Conservation (phyloP, 2,797 vertebrate species). For the Octomys mimax region DNA sequence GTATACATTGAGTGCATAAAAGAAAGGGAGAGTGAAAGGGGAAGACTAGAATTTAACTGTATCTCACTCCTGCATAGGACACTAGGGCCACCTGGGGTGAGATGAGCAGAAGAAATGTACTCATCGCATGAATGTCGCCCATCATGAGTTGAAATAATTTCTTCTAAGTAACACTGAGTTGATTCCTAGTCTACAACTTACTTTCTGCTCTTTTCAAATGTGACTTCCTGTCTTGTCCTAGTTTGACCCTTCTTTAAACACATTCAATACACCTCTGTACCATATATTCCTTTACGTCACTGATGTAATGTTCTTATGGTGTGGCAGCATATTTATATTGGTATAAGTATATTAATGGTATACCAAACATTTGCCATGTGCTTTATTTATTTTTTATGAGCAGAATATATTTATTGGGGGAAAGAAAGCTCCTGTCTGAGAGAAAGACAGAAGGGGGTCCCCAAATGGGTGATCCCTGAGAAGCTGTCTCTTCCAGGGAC, state of each 20-base stretch:
- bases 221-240: background rate
- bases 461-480: no score
- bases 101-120: background rate
- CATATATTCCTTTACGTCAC: background rate
- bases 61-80: background rate
- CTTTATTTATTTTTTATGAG: no score
- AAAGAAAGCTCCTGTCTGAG: no score
- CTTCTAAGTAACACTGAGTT: constrained; percentile 49
- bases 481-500: no score
- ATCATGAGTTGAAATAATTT: constrained; percentile 48
- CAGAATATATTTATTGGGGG: no score
- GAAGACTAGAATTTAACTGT: constrained; percentile 21
- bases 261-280: background rate
- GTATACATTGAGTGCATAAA: background rate
- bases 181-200: constrained; percentile 15
- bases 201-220: constrained; percentile 16
- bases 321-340: background rate
- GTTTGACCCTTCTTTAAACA: background rate
- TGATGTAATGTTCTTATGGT: background rate
- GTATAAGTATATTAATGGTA: background rate
- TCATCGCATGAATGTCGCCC: background rate
- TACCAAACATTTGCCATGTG: background rate
- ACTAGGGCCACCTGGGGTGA: constrained; percentile 2
- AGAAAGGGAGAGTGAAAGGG: constrained; percentile 3
- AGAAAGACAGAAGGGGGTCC: no score